These are phyloP conservation scores for Conus betulinus DNA, from an alignment of 1,140 invertebrate genomes.

Conservation along the genomic window DNA sequence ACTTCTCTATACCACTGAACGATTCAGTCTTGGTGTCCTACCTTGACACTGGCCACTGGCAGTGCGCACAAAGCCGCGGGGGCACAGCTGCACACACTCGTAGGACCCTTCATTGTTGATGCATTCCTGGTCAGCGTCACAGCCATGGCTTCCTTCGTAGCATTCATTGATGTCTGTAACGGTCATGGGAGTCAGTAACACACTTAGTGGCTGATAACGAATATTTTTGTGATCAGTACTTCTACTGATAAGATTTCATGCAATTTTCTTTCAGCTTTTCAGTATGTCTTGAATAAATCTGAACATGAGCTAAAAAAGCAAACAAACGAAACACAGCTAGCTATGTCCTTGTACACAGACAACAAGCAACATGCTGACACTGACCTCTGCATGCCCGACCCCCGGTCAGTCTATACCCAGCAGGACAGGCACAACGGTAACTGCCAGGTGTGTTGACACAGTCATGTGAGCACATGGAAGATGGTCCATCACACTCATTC, in stretches of 20 bases:
- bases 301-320: too few relatives aligned
- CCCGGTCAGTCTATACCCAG: slow-evolving; percentile 80
- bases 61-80: slow-evolving; percentile 63
- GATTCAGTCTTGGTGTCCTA: slow-evolving; percentile 31
- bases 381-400: slow-evolving; percentile 80
- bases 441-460: slow-evolving; percentile 80
- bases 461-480: slow-evolving; percentile 78
- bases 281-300: too few relatives aligned
- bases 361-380: neutral
- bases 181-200: too few relatives aligned
- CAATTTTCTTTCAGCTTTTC: too few relatives aligned
- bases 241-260: too few relatives aligned
- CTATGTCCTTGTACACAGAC: too few relatives aligned
- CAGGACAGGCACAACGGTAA: slow-evolving; percentile 80
- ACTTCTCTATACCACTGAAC: too few relatives aligned
- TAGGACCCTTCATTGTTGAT: slow-evolving; percentile 74
- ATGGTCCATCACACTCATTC: slow-evolving; percentile 78
- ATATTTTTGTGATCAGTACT: too few relatives aligned
- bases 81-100: slow-evolving; percentile 70
- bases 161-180: slow-evolving; percentile 75
- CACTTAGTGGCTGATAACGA: too few relatives aligned
- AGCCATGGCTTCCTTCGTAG: slow-evolving; percentile 58
- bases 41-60: slow-evolving; percentile 71
- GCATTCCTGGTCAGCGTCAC: slow-evolving; percentile 69
- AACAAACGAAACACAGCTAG: too few relatives aligned